Conservation (phyloP, 2,888 invertebrate species). For the Ormyrus rosae region DNA sequence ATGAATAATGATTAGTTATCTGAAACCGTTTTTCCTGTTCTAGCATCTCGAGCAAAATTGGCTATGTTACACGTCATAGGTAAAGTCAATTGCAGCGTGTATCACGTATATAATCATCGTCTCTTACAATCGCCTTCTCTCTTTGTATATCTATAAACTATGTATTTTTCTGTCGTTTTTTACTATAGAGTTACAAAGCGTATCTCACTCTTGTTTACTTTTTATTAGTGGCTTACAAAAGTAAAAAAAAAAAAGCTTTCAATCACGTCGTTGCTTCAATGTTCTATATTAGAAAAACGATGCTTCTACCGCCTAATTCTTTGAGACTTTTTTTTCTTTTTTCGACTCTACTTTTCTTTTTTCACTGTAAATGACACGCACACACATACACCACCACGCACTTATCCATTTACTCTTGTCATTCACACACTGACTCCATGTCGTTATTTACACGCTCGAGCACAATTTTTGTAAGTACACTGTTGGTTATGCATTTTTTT, state of each 20-base stretch:
- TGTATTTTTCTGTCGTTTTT: slow-evolving; percentile 49
- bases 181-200: not conserved
- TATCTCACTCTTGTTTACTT: slow-evolving; percentile 30
- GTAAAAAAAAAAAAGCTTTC: slow-evolving; percentile 33
- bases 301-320: slow-evolving; percentile 45
- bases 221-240: slow-evolving; percentile 53
- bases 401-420: not conserved
- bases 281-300: slow-evolving; percentile 20
- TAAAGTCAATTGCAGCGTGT: slow-evolving; percentile 71
- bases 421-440: not conserved
- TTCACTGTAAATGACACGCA: not conserved
- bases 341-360: no score
- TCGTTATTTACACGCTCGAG: no score
- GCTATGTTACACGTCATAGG: slow-evolving; percentile 75
- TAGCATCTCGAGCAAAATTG: slow-evolving; percentile 74
- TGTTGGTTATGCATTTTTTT: not conserved
- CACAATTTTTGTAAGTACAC: not conserved
- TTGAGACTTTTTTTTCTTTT: slow-evolving; percentile 24
- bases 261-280: slow-evolving; percentile 40
- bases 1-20: not conserved
- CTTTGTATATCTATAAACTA: slow-evolving; percentile 46
- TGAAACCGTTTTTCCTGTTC: slow-evolving; percentile 71
- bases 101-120: slow-evolving; percentile 57
- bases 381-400: not conserved
- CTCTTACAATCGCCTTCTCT: slow-evolving; percentile 58